Base-by-base conservation (phyloP, 2,113 vertebrate species). In the Colius striatus region DNA sequence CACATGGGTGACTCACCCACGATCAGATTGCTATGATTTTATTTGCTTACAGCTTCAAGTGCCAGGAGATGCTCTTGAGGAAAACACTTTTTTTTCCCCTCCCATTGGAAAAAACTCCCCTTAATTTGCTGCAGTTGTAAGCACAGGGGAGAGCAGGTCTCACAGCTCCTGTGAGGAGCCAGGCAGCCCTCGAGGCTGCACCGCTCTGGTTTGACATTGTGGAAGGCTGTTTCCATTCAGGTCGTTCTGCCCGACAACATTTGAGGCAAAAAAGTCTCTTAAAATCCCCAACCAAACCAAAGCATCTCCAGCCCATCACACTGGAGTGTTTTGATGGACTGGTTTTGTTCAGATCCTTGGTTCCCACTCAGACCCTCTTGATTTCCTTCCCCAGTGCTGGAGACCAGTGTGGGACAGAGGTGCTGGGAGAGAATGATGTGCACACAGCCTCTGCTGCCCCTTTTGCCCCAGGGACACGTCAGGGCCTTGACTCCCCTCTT, bases 361-460 rank as follows among this genome's bases (percentile, higher is more conserved):
- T 55, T 93, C 53, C 19, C 74, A 72, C 10, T 23, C 90, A 26
- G 60, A 21, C 45, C 3, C 47, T 47, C 47, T 47, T 12, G 1
- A 58, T 50, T 72, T 45, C 16, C 21, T 57, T 17, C 18, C 51
- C 4, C 11, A 22, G 0, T 0, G 9, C 10, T 21, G 43, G 58
- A 30, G 20, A 10, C 3, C 0, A 0, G 15, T 0, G 0, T 19
- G 15, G 36, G 47, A 57, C 1, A 8, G n/a, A 11, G 30, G 62
- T 9, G 12, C 38, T 41, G 38, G 38, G 38, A 41, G 38, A 41
- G 38, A 9, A 41, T 41, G 9, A 41, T 41, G 38, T 41, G 38
- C 38, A 41, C 38, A 41, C 9, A 10, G 38, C 38, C 38, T 41
- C 38, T 41, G 38, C 38, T 41, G 38, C 38, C 38, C 38, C 38